These are phyloP conservation scores for Drosophila siamana DNA, from an alignment of 2,888 invertebrate species.

Conservation along the genomic window DNA sequence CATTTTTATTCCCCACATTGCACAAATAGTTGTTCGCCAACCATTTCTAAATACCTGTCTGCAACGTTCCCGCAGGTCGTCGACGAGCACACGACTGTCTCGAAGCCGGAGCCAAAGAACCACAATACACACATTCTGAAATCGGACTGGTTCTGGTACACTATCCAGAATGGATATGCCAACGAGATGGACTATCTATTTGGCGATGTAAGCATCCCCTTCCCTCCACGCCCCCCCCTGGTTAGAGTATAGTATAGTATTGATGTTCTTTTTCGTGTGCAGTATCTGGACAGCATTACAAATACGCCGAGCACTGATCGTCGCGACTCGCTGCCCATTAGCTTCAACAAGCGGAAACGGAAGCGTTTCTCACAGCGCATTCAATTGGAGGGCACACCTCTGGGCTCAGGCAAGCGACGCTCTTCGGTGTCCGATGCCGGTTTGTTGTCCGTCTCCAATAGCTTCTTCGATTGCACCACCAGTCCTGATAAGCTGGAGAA, in stretches of 20 bases:
- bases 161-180: constrained; percentile 97
- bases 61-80: constrained; percentile 89
- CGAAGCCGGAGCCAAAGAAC: constrained; percentile 90
- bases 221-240: neutral
- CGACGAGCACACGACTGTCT: constrained; percentile 91
- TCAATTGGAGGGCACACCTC: constrained; percentile 84
- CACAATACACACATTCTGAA: constrained; percentile 92
- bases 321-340: constrained; percentile 87
- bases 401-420: constrained; percentile 89
- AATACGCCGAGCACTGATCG: constrained; percentile 86
- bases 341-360: constrained; percentile 90
- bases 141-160: constrained; percentile 99
- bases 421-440: constrained; percentile 95
- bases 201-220: constrained; percentile 90
- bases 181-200: constrained; percentile 96
- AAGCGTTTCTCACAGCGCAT: constrained; percentile 88
- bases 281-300: constrained; percentile 85
- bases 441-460: constrained; percentile 92
- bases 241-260: neutral
- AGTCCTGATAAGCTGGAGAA: constrained; percentile 90
- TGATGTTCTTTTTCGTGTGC: neutral
- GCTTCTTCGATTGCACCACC: constrained; percentile 94
- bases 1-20: constrained; percentile 63
- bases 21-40: constrained; percentile 15
- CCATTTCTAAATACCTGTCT: neutral